Evolutionary conservation across 1,140 invertebrate species (phyloP).

Genomic region (Halyomorpha halys): DNA sequence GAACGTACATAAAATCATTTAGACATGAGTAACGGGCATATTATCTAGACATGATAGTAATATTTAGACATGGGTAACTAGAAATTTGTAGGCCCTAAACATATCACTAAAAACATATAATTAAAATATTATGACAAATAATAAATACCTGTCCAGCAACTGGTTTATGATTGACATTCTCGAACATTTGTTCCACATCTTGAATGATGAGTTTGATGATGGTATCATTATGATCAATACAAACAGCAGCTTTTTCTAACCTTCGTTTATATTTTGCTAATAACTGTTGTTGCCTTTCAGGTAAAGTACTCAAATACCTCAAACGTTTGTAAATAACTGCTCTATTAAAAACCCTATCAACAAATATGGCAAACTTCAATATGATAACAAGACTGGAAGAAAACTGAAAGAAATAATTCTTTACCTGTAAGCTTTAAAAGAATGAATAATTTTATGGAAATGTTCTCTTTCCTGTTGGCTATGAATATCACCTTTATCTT

Average conservation of each 20-base stretch:
- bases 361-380: neutral
- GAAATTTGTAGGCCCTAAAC: too few species aligned
- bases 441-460: conserved; percentile 20
- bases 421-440: conserved; percentile 32
- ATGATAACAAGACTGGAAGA: neutral
- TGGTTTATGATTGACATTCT: conserved; percentile 51
- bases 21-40: too few species aligned
- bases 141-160: conserved; percentile 4
- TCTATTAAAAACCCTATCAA: neutral
- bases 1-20: too few species aligned
- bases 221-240: conserved; percentile 73
- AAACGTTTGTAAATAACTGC: neutral
- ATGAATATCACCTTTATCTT: conserved; percentile 13
- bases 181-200: conserved; percentile 74
- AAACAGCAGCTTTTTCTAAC: conserved; percentile 58
- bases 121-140: too few species aligned
- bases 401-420: neutral
- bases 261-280: conserved; percentile 65
- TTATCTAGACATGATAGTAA: too few species aligned
- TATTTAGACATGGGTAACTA: too few species aligned
- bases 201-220: conserved; percentile 74
- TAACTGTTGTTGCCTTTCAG: conserved; percentile 61
- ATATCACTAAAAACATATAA: too few species aligned
- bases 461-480: conserved; percentile 21
- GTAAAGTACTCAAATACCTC: conserved; percentile 49